Conservation (phyloP, 2,888 invertebrate genomes). For the Pedicia rivosa region DNA sequence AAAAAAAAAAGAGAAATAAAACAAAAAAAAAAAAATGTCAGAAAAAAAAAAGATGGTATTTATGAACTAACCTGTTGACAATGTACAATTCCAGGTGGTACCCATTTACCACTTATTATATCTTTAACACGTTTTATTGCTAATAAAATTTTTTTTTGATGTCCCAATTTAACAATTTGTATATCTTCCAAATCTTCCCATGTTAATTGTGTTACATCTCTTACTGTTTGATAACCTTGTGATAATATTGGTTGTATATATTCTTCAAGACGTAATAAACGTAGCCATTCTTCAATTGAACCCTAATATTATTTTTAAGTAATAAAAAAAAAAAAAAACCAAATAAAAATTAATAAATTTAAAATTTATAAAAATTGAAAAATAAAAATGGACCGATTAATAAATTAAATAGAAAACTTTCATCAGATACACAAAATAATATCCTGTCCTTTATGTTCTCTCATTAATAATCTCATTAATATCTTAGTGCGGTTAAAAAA, state of each 20-base stretch:
- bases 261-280: slow-evolving; percentile 77
- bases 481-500: too few relatives aligned
- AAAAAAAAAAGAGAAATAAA: slow-evolving; percentile 1
- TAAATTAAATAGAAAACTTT: too few relatives aligned
- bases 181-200: slow-evolving; percentile 99
- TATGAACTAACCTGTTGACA: slow-evolving; percentile 10
- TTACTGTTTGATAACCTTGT: slow-evolving; percentile 88
- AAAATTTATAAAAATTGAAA: background rate
- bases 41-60: background rate
- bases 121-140: slow-evolving; percentile 95
- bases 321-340: slow-evolving; percentile 10
- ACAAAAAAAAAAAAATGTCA: background rate
- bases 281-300: slow-evolving; percentile 89
- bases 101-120: slow-evolving; percentile 68
- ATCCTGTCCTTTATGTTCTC: too few relatives aligned
- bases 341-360: background rate
- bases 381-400: too few relatives aligned
- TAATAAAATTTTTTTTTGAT: slow-evolving; percentile 94
- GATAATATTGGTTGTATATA: slow-evolving; percentile 79
- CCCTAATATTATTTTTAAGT: slow-evolving; percentile 39
- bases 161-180: slow-evolving; percentile 82
- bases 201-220: slow-evolving; percentile 85
- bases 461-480: too few relatives aligned
- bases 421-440: too few relatives aligned
- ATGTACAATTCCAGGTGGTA: slow-evolving; percentile 36